Evolutionary conservation across 1,140 invertebrate species (phyloP), one percentile per base, ranked within the genome.

Genomic region (Brachionus calyciflorus): DNA sequence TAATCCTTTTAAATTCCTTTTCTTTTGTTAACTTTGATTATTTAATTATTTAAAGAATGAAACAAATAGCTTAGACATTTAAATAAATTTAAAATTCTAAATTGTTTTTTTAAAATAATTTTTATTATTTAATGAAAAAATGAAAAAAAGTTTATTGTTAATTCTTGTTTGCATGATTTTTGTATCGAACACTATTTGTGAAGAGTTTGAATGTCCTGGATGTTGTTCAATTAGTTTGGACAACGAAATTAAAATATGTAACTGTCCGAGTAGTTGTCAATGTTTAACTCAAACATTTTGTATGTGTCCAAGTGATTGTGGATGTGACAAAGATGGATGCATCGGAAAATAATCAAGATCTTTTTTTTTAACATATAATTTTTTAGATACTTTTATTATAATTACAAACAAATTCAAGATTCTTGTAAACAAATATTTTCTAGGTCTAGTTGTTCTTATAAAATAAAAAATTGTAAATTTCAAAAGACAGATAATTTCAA

Each of bases 121-220:
- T 14, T 55, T 30, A 55, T 24, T n/a, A 55, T 55, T 55, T n/a
- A n/a, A n/a, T n/a, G n/a, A n/a, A n/a, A 5, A 37, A 37, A 37
- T 37, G 33, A 37, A 37, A 5, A 5, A 3, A 37, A 37, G 9
- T 5, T 5, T 37, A 37, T 37, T 37, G 3, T 37, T 37, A 5
- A 5, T 37, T 5, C 3, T 37, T 37, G 3, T 37, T 37, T 37
- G 33, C 33, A 37, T n/a, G n/a, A n/a, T n/a, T 37, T 37, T 37
- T 65, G 60, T 65, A 19, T 65, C 19, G 60, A 37, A 4, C 26
- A 26, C 21, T 44, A 9, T 3, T 33, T 10, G 28, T 7, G 19
- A 60, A n/a, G n/a, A 60, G 17, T 60, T 37, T n/a, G 12, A 60
- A 60, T 60, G 55, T 60, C 55, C 55, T 6, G 55, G 55, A 33